Percentiles rank a stretch among this genome's conserved stretches.
phyloP scores from a whole-genome alignment of 2,113 vertebrate genomes.

The Leptobrachium ailaonicum region DNA sequence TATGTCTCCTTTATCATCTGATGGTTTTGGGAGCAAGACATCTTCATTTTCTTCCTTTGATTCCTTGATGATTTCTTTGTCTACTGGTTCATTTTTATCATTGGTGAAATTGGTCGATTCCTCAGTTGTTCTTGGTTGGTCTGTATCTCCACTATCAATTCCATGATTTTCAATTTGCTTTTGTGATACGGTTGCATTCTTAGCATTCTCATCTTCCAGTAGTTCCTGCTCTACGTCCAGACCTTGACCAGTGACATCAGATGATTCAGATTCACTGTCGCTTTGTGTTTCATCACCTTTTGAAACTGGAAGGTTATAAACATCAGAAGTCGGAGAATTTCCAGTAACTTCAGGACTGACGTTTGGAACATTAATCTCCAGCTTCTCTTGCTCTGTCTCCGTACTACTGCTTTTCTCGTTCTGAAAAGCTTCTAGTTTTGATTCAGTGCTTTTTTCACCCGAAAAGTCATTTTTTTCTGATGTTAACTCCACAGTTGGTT shows the following conservation, averaged over 20 bases:
- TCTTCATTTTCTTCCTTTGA: neutral
- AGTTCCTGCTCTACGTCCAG: slow-evolving; percentile 62
- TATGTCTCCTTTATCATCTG: neutral
- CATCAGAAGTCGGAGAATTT: neutral
- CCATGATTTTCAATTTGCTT: slow-evolving; percentile 18
- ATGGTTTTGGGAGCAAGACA: neutral
- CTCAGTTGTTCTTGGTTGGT: slow-evolving; percentile 15
- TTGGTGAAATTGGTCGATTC: slow-evolving; percentile 3
- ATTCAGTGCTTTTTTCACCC: neutral
- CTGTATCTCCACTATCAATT: neutral
- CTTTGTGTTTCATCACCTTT: neutral
- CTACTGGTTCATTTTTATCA: neutral
- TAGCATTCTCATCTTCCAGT: slow-evolving; percentile 91
- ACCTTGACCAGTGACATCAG: slow-evolving; percentile 32
- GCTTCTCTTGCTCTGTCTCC: neutral
- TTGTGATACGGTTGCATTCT: slow-evolving; percentile 59
- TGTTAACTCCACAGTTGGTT: too few species aligned
- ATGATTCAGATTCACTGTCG: slow-evolving; percentile 23
- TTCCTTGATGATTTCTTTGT: neutral
- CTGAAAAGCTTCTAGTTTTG: neutral
- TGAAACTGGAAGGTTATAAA: too few species aligned
- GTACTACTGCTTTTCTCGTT: neutral
- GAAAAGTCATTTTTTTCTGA: too few species aligned
- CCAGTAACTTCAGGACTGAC: neutral
- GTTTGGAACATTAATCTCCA: neutral